Evolutionary conservation across 1,140 invertebrate species (phyloP).

Genomic region (Hesperophylax magnus): DNA sequence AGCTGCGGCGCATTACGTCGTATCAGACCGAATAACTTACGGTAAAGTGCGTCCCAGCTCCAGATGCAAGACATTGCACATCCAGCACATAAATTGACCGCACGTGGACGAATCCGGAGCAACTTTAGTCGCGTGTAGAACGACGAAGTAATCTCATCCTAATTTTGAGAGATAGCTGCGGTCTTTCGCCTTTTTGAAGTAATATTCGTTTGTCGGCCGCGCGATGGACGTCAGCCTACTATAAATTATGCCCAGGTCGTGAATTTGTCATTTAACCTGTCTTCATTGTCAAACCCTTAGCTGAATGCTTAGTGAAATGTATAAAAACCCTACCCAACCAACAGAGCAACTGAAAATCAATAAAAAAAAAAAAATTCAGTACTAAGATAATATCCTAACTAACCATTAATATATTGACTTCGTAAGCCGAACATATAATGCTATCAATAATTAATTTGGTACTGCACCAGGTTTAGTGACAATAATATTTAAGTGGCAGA

Average conservation of each 20-base stretch:
- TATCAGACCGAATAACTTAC: not conserved
- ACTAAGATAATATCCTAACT: too few relatives aligned
- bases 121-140: not conserved
- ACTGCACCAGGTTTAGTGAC: too few relatives aligned
- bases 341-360: too few relatives aligned
- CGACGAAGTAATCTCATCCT: slow-evolving; percentile 41
- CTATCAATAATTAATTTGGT: too few relatives aligned
- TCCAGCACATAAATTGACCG: slow-evolving; percentile 43
- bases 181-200: slow-evolving; percentile 6
- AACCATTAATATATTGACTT: too few relatives aligned
- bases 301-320: too few relatives aligned
- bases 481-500: too few relatives aligned
- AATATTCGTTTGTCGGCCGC: slow-evolving; percentile 52
- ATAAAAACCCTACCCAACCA: too few relatives aligned
- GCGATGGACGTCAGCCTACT: not conserved
- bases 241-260: not conserved
- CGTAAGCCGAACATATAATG: too few relatives aligned
- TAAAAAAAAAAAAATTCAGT: too few relatives aligned
- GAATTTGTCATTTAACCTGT: not conserved
- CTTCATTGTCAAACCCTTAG: too few relatives aligned
- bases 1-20: too few relatives aligned
- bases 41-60: not conserved
- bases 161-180: slow-evolving; percentile 49
- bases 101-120: not conserved
- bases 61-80: slow-evolving; percentile 44